These are phyloP conservation scores for Gambelia wislizenii DNA, from an alignment of 2,797 vertebrate genomes.

Conservation along the genomic window DNA sequence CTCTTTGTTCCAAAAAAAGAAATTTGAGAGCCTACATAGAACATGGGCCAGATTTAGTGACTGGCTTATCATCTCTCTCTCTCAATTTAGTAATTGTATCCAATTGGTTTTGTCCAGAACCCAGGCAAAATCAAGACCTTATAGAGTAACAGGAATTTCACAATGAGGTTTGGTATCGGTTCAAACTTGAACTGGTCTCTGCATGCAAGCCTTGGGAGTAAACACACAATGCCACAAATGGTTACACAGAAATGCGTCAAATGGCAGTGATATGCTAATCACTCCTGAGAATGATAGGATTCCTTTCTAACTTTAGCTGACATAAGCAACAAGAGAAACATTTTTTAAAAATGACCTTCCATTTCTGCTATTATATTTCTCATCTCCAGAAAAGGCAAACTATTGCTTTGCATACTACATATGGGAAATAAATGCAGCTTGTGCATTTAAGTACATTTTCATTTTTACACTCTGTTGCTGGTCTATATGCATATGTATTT, in stretches of 20 bases:
- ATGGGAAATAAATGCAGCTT: background rate
- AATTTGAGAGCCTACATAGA: constrained; percentile 48
- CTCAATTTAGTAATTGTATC: constrained; percentile 11
- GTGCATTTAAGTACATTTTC: background rate
- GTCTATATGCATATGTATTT: background rate
- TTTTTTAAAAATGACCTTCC: constrained; percentile 40
- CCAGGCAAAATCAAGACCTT: constrained; percentile 33
- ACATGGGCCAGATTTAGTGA: constrained; percentile 7
- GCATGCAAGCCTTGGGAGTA: constrained; percentile 26
- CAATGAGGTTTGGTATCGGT: constrained; percentile 43
- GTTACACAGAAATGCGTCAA: constrained; percentile 40
- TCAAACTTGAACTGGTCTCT: constrained; percentile 44
- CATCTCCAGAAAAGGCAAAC: constrained; percentile 26
- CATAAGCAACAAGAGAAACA: constrained; percentile 46
- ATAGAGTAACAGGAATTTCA: constrained; percentile 23
- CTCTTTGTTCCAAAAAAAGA: background rate
- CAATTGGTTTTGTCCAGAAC: constrained; percentile 37
- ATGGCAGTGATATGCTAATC: constrained; percentile 49
- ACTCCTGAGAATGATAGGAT: constrained; percentile 46
- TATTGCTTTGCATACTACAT: constrained; percentile 17
- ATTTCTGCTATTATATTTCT: constrained; percentile 37
- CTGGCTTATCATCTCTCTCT: constrained; percentile 11
- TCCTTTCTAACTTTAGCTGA: constrained; percentile 46
- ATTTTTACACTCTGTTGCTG: background rate
- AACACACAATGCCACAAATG: constrained; percentile 46